Evolutionary conservation across 2,113 vertebrate genomes (phyloP).

Genomic region (Amphilophus citrinellus): DNA sequence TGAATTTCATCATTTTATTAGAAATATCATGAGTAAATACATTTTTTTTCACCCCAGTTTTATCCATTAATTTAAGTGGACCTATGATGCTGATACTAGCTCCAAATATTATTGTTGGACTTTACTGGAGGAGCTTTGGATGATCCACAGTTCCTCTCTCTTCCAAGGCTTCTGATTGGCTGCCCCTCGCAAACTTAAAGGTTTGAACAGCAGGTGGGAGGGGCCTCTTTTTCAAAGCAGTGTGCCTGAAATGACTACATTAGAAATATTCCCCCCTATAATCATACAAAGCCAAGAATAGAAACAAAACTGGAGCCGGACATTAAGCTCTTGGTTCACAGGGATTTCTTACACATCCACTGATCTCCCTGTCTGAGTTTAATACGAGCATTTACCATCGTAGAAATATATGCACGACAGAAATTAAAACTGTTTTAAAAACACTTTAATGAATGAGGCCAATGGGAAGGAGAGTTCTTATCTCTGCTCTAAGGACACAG

Average conservation of each 20-base stretch:
- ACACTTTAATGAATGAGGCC: conserved; percentile 46
- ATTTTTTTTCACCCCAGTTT: neutral
- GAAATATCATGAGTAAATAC: conserved; percentile 20
- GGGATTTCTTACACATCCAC: too few relatives aligned
- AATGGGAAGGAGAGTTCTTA: conserved; percentile 8
- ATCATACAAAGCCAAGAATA: too few relatives aligned
- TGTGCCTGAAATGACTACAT: too few relatives aligned
- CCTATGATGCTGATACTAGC: neutral
- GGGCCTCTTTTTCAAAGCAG: too few relatives aligned
- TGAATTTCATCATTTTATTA: conserved; percentile 7
- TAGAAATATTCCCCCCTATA: too few relatives aligned
- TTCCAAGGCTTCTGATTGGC: neutral
- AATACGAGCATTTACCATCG: neutral
- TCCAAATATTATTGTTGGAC: neutral
- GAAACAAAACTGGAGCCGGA: too few relatives aligned
- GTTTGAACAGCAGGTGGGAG: too few relatives aligned
- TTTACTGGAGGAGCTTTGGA: neutral
- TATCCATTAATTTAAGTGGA: neutral
- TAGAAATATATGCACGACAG: neutral
- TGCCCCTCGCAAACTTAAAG: too few relatives aligned
- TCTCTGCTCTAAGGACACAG: conserved; percentile 1
- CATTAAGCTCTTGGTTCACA: too few relatives aligned
- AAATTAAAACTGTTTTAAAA: neutral
- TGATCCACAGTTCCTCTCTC: neutral
- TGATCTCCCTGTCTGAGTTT: neutral